phyloP scores from a whole-genome alignment of 1,140 invertebrate genomes.

The Lithobius niger region DNA sequence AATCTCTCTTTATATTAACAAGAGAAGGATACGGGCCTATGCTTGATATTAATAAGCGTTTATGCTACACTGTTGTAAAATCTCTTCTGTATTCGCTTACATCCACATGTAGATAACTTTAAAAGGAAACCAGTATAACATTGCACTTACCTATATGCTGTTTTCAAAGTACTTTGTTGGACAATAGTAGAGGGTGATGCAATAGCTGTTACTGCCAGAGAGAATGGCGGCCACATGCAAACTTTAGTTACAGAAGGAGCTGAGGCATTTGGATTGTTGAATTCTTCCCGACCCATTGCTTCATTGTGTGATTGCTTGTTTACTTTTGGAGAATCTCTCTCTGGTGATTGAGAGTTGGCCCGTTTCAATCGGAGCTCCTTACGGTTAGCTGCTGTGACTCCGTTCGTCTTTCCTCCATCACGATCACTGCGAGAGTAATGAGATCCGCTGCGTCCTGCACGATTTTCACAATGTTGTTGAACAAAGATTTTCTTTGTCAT shows the following conservation, averaged over 20 bases:
- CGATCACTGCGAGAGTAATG: background rate
- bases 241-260: constrained; percentile 18
- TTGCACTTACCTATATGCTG: background rate
- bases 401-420: constrained; percentile 32
- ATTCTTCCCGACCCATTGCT: background rate
- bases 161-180: constrained; percentile 19
- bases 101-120: constrained; percentile 41
- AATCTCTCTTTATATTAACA: no score
- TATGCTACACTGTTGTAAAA: constrained; percentile 16
- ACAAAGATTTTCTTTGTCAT: constrained; percentile 64
- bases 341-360: constrained; percentile 40
- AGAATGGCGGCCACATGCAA: constrained; percentile 46
- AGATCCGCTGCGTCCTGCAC: constrained; percentile 27
- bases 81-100: constrained; percentile 42
- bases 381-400: no score
- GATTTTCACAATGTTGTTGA: constrained; percentile 48
- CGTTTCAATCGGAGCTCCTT: constrained; percentile 37
- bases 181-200: constrained; percentile 24
- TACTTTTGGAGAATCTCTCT: constrained; percentile 35
- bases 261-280: constrained; percentile 16
- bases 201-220: constrained; percentile 36
- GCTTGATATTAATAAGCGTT: constrained; percentile 22
- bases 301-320: constrained; percentile 36
- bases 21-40: constrained; percentile 13
- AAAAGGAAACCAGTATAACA: constrained; percentile 13